Evolutionary conservation across 2,888 invertebrate genomes (phyloP), one percentile per base, ranked within the genome.

Genomic region (Leucozona laternaria): DNA sequence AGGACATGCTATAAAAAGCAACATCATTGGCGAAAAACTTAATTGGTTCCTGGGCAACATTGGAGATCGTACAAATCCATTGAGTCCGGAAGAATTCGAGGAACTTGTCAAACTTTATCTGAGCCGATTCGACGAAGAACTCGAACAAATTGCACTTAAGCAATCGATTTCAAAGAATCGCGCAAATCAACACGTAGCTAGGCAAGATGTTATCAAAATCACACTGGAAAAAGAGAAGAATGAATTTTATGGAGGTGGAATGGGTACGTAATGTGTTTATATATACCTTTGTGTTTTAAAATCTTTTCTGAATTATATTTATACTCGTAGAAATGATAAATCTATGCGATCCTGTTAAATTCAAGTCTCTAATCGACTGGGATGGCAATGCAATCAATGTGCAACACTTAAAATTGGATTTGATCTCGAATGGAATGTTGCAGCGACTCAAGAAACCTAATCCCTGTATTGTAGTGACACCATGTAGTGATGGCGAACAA

Each of bases 121-220:
- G 15, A 90, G 93, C 13, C 93, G 96, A 68, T 96, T 97, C 91
- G 95, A 96, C 82, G 96, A 96, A 57, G 97, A 97, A 92, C 91
- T 97, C 45, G 95, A 95, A 89, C 96, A 97, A 91, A 97, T 98
- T 88, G 92, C 93, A 15, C 92, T 97, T 17, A 97, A 97, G 90
- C 96, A 97, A 90, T 96, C 96, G 0, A 95, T 97, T 40, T 94
- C 95, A 77, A 93, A 93, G 80, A 89, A 90, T 88, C 94, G 97
- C 70, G 95, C 95, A 89, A 95, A 95, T 88, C 97, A 97, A 90
- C 97, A 97, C 92, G 96, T 96, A 0, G 96, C 95, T 88, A 94
- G 98, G 81, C 95, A 96, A 92, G 96, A 96, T 92, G 94, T 96
- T 11, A 96, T 98, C 58, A 95, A 95, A 89, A 95, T 97, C 89